Evolutionary conservation across 2,113 vertebrate species (phyloP).

Genomic region (Dolichallabes microphthalmus): DNA sequence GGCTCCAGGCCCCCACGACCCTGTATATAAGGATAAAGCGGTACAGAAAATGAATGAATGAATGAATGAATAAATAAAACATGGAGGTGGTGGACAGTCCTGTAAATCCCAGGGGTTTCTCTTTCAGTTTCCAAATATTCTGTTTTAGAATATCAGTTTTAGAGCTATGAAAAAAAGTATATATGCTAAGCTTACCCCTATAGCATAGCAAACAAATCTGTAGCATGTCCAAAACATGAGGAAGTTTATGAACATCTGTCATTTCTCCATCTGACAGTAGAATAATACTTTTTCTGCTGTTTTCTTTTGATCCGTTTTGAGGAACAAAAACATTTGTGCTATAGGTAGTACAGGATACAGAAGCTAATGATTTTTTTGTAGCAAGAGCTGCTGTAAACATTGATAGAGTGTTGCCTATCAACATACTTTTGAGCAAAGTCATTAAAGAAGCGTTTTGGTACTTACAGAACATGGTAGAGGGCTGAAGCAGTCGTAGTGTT

Average conservation of each 20-base stretch:
- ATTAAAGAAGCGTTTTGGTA: not conserved
- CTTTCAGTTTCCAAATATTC: too few relatives aligned
- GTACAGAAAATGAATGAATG: too few relatives aligned
- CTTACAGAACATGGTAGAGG: not conserved
- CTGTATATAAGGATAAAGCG: too few relatives aligned
- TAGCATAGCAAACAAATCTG: not conserved
- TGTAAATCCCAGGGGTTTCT: too few relatives aligned
- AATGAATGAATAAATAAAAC: too few relatives aligned
- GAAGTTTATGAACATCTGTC: not conserved
- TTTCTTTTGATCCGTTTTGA: not conserved
- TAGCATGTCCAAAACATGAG: not conserved
- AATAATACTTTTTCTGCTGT: not conserved
- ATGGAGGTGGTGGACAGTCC: too few relatives aligned
- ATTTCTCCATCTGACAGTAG: not conserved
- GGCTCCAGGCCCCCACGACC: too few relatives aligned
- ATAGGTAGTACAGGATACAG: not conserved
- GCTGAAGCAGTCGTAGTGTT: not conserved
- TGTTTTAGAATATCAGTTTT: too few relatives aligned
- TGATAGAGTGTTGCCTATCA: not conserved
- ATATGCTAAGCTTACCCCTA: constrained; percentile 8
- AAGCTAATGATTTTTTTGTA: not conserved
- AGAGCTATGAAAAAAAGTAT: too few relatives aligned
- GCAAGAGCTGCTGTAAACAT: not conserved
- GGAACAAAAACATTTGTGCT: not conserved
- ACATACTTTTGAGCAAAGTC: not conserved